phyloP scores from a whole-genome alignment of 2,888 invertebrate species.

The Troides helena region DNA sequence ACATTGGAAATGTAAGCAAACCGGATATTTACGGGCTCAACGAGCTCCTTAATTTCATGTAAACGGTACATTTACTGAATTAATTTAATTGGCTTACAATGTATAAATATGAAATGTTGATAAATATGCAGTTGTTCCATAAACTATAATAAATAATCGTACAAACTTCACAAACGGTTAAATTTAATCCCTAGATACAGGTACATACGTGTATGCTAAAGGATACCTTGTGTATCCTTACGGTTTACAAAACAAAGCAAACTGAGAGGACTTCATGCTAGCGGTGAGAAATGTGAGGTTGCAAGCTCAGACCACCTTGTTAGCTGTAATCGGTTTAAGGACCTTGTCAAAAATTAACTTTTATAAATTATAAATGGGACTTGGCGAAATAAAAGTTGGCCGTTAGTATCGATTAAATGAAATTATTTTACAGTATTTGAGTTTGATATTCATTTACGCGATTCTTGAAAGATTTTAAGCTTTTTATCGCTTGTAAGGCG shows the following conservation, averaged over 20 bases:
- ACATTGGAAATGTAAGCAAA: neutral
- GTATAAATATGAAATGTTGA: neutral
- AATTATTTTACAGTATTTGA: neutral
- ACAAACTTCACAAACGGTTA: constrained; percentile 1
- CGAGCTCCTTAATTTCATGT: neutral
- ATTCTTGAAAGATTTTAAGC: neutral
- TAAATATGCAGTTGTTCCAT: neutral
- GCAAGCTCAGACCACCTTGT: constrained; percentile 66
- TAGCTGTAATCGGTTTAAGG: constrained; percentile 72
- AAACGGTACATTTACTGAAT: neutral
- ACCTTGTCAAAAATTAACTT: constrained; percentile 68
- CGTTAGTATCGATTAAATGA: constrained; percentile 37
- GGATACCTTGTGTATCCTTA: constrained; percentile 30
- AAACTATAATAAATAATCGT: neutral
- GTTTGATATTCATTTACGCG: neutral
- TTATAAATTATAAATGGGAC: constrained; percentile 49
- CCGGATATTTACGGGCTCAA: neutral
- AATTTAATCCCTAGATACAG: constrained; percentile 16
- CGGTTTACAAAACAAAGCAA: constrained; percentile 48
- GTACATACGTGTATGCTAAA: constrained; percentile 12
- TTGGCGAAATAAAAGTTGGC: constrained; percentile 36
- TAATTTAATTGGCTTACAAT: too few relatives aligned
- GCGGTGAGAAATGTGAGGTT: constrained; percentile 33
- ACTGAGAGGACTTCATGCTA: constrained; percentile 40
- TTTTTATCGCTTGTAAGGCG: too few relatives aligned